These are phyloP conservation scores for Adoxophyes honmai DNA, from an alignment of 1,140 invertebrate species.

Conservation along the genomic window DNA sequence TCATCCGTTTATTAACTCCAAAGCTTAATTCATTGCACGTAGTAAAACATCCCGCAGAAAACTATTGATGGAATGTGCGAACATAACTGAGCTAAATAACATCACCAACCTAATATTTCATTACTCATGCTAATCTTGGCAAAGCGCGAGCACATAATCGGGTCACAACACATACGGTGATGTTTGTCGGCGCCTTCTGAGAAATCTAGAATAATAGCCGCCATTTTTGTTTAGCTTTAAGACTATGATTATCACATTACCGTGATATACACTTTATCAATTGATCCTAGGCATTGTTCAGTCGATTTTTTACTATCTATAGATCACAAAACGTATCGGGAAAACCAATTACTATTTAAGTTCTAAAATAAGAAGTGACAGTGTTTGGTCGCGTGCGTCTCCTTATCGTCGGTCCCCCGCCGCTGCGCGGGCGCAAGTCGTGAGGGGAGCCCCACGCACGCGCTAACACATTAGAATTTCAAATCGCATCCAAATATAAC, in stretches of 20 bases:
- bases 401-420: conserved; percentile 27
- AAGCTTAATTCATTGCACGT: not conserved
- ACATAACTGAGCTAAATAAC: conserved; percentile 8
- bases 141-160: conserved; percentile 39
- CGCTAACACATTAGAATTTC: conserved; percentile 47
- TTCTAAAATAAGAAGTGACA: conserved; percentile 47
- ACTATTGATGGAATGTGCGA: conserved; percentile 1
- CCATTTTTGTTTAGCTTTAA: too few relatives aligned
- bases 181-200: conserved; percentile 25
- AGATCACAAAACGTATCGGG: not conserved
- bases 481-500: conserved; percentile 44
- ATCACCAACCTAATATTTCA: conserved; percentile 20
- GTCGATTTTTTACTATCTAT: too few relatives aligned
- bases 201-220: conserved; percentile 20
- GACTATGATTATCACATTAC: too few relatives aligned
- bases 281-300: too few relatives aligned
- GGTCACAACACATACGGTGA: conserved; percentile 38
- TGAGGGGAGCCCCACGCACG: conserved; percentile 50
- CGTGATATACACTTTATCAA: too few relatives aligned
- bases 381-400: conserved; percentile 40
- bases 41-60: not conserved
- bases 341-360: conserved; percentile 17
- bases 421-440: conserved; percentile 49
- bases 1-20: not conserved
- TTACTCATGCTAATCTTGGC: conserved; percentile 51